A percentile compares a stretch with the other conserved stretches of the same genome.
These are phyloP conservation scores for Melieria omissa DNA, from an alignment of 2,888 invertebrate genomes.

Conservation along the genomic window DNA sequence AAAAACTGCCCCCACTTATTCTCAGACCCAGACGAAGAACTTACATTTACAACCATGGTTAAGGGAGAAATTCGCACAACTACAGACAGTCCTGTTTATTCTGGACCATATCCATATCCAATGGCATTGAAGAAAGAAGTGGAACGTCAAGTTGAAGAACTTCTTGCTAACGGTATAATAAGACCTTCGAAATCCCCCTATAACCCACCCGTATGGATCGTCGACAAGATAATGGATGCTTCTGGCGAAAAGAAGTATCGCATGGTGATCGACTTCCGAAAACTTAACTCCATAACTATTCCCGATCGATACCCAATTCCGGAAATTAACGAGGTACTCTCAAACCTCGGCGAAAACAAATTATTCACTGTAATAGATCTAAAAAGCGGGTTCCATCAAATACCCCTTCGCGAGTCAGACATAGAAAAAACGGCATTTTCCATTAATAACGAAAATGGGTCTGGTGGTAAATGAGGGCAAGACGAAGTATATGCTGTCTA, in stretches of 20 bases:
- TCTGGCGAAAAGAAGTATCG: constrained; percentile 31
- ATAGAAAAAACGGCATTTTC: no score
- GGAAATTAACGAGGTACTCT: constrained; percentile 33
- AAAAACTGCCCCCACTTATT: not conserved
- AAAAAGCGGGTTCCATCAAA: constrained; percentile 42
- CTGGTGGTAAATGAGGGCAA: no score
- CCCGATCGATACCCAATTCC: constrained; percentile 35
- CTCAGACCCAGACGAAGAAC: not conserved
- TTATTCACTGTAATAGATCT: constrained; percentile 10
- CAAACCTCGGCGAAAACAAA: constrained; percentile 3
- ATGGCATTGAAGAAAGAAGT: constrained; percentile 21
- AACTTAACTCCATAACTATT: constrained; percentile 19
- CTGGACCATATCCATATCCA: not conserved
- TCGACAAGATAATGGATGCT: constrained; percentile 28
- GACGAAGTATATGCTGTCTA: no score
- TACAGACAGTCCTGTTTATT: not conserved
- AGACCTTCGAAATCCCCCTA: constrained; percentile 32
- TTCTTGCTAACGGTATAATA: constrained; percentile 33
- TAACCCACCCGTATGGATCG: constrained; percentile 34
- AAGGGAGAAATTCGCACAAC: not conserved
- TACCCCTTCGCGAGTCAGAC: constrained; percentile 31
- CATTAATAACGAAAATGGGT: no score
- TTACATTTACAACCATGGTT: not conserved
- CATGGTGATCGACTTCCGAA: constrained; percentile 30
- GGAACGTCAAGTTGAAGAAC: constrained; percentile 29